Conservation (phyloP, 2,113 vertebrate genomes). For the pig (Sus scrofa) region DNA sequence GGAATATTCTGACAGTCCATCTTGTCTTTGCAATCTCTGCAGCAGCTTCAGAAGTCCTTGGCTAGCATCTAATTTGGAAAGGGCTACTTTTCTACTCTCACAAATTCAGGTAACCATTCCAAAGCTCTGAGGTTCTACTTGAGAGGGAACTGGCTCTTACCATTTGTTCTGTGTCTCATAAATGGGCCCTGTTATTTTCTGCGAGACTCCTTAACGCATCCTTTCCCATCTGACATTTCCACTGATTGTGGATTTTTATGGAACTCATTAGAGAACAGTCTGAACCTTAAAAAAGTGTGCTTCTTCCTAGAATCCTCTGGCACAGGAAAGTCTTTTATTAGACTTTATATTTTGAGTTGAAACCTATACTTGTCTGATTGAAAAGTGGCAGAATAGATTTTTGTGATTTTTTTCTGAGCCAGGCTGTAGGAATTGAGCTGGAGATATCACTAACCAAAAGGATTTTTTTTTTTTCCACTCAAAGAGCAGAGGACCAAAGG, state of each 20-base stretch:
- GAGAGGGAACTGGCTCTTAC: slow-evolving; percentile 70
- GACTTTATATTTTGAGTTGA: slow-evolving; percentile 73
- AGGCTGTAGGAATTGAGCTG: slow-evolving; percentile 89
- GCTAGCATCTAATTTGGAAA: slow-evolving; percentile 75
- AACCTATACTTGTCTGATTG: slow-evolving; percentile 77
- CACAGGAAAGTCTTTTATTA: slow-evolving; percentile 72
- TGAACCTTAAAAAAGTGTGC: slow-evolving; percentile 77
- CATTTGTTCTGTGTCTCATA: slow-evolving; percentile 41
- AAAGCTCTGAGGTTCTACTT: not conserved
- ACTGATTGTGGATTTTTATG: slow-evolving; percentile 74
- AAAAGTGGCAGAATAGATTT: slow-evolving; percentile 66
- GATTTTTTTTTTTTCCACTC: slow-evolving; percentile 86
- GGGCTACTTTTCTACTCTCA: slow-evolving; percentile 69
- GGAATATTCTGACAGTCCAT: not conserved
- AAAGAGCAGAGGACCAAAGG: slow-evolving; percentile 91
- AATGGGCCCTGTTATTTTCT: slow-evolving; percentile 68
- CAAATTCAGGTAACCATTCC: slow-evolving; percentile 72
- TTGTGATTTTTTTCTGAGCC: slow-evolving; percentile 86
- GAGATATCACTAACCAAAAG: slow-evolving; percentile 90
- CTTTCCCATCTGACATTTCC: slow-evolving; percentile 69
- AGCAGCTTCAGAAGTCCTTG: slow-evolving; percentile 70
- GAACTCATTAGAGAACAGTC: slow-evolving; percentile 68
- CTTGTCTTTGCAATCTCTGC: slow-evolving; percentile 67
- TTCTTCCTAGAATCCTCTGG: slow-evolving; percentile 73
- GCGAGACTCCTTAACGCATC: slow-evolving; percentile 62